Evolutionary conservation across 2,797 vertebrate genomes (phyloP).

Genomic region (Gymnoscopelus braueri): DNA sequence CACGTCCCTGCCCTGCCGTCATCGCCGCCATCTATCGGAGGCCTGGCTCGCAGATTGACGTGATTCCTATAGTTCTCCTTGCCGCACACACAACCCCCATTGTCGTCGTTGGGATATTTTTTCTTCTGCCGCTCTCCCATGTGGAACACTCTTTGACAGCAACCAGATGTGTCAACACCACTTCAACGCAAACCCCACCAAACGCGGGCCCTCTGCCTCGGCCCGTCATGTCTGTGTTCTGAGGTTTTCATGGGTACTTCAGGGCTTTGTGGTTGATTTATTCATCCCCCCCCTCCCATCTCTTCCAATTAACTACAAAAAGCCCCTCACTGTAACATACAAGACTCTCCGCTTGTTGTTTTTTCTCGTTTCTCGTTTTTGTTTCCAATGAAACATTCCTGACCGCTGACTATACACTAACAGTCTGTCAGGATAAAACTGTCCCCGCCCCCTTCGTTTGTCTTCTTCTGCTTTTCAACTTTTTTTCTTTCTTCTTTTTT

Average conservation of each 20-base stretch:
- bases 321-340: neutral
- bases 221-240: neutral
- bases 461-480: slow-evolving; percentile 34
- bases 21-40: slow-evolving; percentile 6
- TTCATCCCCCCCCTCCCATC: neutral
- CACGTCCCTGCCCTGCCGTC: neutral
- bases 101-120: neutral
- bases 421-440: neutral
- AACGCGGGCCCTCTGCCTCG: neutral
- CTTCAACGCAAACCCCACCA: slow-evolving; percentile 13
- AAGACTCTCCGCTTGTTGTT: neutral
- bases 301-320: slow-evolving; percentile 1
- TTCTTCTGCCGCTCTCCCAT: neutral
- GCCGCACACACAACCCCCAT: neutral
- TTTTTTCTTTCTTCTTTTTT: neutral
- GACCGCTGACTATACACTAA: slow-evolving; percentile 22
- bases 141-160: slow-evolving; percentile 5
- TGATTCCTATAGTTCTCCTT: slow-evolving; percentile 14
- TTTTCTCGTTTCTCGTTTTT: slow-evolving; percentile 4
- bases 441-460: neutral
- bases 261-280: neutral
- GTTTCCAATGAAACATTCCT: slow-evolving; percentile 41
- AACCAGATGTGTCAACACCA: slow-evolving; percentile 20
- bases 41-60: slow-evolving; percentile 15
- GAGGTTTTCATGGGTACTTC: neutral